Percentiles rank a stretch among this genome's conserved stretches.
These are phyloP conservation scores for Chelonoidis abingdonii DNA, from an alignment of 2,113 vertebrate species.

Conservation along the genomic window DNA sequence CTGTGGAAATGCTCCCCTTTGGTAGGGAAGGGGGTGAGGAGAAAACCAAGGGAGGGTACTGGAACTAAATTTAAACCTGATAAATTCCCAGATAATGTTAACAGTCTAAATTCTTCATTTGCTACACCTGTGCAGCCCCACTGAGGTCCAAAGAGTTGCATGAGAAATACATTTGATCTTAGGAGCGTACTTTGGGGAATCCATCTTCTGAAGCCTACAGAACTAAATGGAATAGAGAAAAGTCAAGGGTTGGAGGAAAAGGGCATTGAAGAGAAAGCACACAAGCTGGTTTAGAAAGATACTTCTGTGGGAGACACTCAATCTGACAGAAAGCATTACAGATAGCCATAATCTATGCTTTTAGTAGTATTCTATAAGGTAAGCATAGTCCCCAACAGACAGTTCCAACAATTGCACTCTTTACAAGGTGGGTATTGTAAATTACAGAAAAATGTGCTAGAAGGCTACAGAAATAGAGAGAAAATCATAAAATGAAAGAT, in stretches of 20 bases:
- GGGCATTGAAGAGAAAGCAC: not conserved
- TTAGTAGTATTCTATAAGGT: not conserved
- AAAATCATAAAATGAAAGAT: not conserved
- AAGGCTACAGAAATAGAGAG: not conserved
- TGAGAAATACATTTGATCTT: not conserved
- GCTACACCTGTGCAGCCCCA: not conserved
- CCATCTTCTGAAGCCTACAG: slow-evolving; percentile 58
- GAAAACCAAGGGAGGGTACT: not conserved
- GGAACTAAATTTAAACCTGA: slow-evolving; percentile 52
- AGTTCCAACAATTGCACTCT: not conserved
- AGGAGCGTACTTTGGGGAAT: slow-evolving; percentile 42
- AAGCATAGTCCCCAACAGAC: not conserved
- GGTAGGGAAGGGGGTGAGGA: slow-evolving; percentile 16
- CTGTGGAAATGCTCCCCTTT: not conserved
- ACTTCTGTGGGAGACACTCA: not conserved
- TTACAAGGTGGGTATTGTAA: not conserved
- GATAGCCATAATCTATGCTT: fast-evolving
- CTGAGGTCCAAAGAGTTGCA: slow-evolving; percentile 11
- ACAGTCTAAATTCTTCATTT: slow-evolving; percentile 61
- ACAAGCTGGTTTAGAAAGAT: not conserved
- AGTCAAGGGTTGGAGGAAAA: not conserved
- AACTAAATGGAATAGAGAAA: not conserved
- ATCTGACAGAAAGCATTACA: not conserved
- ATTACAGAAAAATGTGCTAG: not conserved
- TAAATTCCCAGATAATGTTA: slow-evolving; percentile 50